Evolutionary conservation across 92 coral and sea anemone species (phyloP), one percentile per base, ranked within the genome.

Genomic region (Bergia puertoricense): DNA sequence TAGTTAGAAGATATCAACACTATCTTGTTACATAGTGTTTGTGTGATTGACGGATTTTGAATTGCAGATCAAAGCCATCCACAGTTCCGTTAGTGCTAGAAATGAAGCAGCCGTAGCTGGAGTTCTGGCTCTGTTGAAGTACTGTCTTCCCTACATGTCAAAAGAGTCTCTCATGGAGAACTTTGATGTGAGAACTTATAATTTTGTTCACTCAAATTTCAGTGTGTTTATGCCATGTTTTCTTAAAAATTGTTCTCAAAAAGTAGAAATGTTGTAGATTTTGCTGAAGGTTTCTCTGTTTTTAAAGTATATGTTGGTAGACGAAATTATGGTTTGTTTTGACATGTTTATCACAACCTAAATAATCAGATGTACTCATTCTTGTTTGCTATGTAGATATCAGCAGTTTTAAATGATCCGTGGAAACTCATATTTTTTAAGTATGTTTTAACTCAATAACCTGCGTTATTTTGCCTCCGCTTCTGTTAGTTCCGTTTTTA

Each of bases 71-170:
- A 93, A 88, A 81, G 91, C 92, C 45, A 85, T 94, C 39, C 95
- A 94, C 77, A 90, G 91, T 59, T 91, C 90, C 39, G 93, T 97
- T 73, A 95, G 95, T 50, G 90, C 93, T 23, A 91, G 94, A 77
- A 94, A 94, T 15, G 98, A 97, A 85, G 98, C 97, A 0, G 94
- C 96, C 44, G 87, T 95, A 39, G 97, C 96, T 7, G 97, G 96
- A 13, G 96, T 93, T 40, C 88, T 97, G 36, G 96, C 96, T 15
- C 95, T 95, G 5, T 88, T 95, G n/a, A 92, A 94, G 90, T 94
- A 94, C 92, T 97, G 98, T 88, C 88, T 95, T 11, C 94, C 94
- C 16, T 94, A 93, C 86, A 79, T 97, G 90, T 95, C 99, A 44
- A 93, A 88, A 37, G 95, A 94, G n/a, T 93, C 97, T 0, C 95